Evolutionary conservation across 1,140 invertebrate species (phyloP).

Genomic region (Halesus radiatus): DNA sequence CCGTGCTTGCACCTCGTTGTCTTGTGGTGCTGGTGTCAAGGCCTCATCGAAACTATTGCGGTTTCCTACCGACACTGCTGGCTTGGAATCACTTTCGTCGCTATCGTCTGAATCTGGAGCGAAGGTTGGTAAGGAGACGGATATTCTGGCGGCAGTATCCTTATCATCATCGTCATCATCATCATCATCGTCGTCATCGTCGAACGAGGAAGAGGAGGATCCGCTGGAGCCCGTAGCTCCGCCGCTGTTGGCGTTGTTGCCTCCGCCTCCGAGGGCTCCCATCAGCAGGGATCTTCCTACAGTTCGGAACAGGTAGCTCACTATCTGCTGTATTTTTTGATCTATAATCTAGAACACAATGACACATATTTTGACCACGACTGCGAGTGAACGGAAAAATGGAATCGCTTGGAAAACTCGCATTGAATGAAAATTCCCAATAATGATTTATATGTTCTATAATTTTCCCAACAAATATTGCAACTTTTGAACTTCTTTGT

Average conservation of each 20-base stretch:
- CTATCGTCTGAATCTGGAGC: slow-evolving; percentile 9
- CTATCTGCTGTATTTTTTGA: slow-evolving; percentile 81
- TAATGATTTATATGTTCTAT: too few relatives aligned
- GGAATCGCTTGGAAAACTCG: too few relatives aligned
- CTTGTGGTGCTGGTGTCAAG: slow-evolving; percentile 26
- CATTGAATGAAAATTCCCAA: too few relatives aligned
- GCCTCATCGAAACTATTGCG: slow-evolving; percentile 35
- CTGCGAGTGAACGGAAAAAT: slow-evolving; percentile 2
- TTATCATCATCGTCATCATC: slow-evolving; percentile 62
- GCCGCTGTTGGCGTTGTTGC: slow-evolving; percentile 61
- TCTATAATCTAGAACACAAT: slow-evolving; percentile 80
- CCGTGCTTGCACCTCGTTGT: slow-evolving; percentile 55
- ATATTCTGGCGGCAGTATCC: slow-evolving; percentile 11
- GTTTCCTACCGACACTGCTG: slow-evolving; percentile 15
- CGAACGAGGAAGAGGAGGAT: slow-evolving; percentile 61
- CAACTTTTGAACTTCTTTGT: too few relatives aligned
- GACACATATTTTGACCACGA: slow-evolving; percentile 32
- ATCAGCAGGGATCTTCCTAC: slow-evolving; percentile 77
- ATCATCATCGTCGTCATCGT: slow-evolving; percentile 61
- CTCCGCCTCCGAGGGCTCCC: slow-evolving; percentile 69
- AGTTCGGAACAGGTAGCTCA: slow-evolving; percentile 76
- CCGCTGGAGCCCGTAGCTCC: slow-evolving; percentile 62
- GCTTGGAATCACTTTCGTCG: slow-evolving; percentile 12
- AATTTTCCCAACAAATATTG: too few relatives aligned
- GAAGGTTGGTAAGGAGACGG: slow-evolving; percentile 3